Base-by-base conservation (phyloP, 2,113 vertebrate species). In the Lagopus leucura region DNA sequence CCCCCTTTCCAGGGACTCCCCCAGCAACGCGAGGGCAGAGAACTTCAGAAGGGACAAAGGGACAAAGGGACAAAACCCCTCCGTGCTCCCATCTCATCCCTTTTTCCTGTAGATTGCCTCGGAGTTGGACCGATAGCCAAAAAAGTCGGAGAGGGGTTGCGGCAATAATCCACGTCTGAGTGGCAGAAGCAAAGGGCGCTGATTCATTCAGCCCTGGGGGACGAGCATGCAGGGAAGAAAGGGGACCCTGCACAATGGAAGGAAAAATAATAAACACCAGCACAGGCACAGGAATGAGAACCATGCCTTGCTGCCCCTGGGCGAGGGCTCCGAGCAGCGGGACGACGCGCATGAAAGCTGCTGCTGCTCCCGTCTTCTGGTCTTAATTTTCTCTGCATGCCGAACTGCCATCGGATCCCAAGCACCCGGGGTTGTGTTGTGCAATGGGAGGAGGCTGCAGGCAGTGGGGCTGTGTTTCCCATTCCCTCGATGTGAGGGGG, bases 171-270 rank as follows among this genome's bases (percentile, higher is more conserved):
- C 6, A 0, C 3, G 73, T 66, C 72, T 86, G 91, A 94, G 91
- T 8, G 1, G 34, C 21, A 93, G 84, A 71, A 93, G 72, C 42
- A 90, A 87, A 55, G 83, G 84, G 78, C 89, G 16, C 57, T 8
- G 86, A 84, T 78, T 15, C 40, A 7, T 36, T 65, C 30, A 1
- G 88, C 93, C 92, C 71, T 8, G 0, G 15, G 91, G 82, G 34
- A 85, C 4, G 8, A 22, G 45, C 92, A 58, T 36, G 85, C 58
- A 66, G 88, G 85, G 92, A 95, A 94, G 20, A 91, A 95, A 95
- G 94, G 87, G 34, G 54, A 52, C 50, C 86, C 65, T 80, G 92
- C 92, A 96, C 96, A 95, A 95, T 95, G 42, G 96, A 94, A 85
- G 45, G 90, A 4, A 57, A 63, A 92, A 89, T 80, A 95, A 96